Percentiles rank a stretch among this genome's conserved stretches.
These are phyloP conservation scores for Crocallis elinguaria DNA, from an alignment of 2,888 invertebrate species.

Conservation along the genomic window DNA sequence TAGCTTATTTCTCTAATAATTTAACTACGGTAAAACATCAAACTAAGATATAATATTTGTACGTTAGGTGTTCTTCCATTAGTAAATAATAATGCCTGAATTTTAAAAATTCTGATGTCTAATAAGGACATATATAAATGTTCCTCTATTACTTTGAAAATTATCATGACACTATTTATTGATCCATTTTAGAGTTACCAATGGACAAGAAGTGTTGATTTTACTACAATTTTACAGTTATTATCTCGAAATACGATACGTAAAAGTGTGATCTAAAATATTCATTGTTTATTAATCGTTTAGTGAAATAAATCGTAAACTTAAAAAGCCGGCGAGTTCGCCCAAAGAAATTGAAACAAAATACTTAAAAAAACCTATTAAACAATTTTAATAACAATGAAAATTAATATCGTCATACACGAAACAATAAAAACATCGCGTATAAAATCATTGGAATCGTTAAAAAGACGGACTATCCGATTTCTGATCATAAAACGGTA, in stretches of 20 bases:
- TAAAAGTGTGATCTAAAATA: slow-evolving; percentile 20
- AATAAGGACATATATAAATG: too few species aligned
- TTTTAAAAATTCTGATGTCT: too few species aligned
- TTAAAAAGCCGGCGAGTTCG: slow-evolving; percentile 16
- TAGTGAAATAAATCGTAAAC: slow-evolving; percentile 21
- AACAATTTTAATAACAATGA: slow-evolving; percentile 55
- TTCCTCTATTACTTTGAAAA: too few species aligned
- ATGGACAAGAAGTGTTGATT: neutral
- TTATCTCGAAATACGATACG: slow-evolving; percentile 6
- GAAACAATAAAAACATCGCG: slow-evolving; percentile 47
- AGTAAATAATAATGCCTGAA: too few species aligned
- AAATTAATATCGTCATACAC: slow-evolving; percentile 62
- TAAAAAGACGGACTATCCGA: slow-evolving; percentile 74
- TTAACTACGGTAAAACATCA: too few species aligned
- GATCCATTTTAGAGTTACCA: neutral
- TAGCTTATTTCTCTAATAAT: too few species aligned
- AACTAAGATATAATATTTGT: too few species aligned
- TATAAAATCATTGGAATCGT: slow-evolving; percentile 63
- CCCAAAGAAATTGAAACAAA: slow-evolving; percentile 26
- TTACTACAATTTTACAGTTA: slow-evolving; percentile 7
- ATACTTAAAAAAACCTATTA: slow-evolving; percentile 44
- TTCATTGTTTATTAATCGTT: slow-evolving; percentile 27
- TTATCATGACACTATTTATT: neutral
- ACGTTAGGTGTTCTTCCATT: too few species aligned
- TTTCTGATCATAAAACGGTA: slow-evolving; percentile 74